phyloP scores from a whole-genome alignment of 2,797 vertebrate genomes.

The Peromyscus nudipes region DNA sequence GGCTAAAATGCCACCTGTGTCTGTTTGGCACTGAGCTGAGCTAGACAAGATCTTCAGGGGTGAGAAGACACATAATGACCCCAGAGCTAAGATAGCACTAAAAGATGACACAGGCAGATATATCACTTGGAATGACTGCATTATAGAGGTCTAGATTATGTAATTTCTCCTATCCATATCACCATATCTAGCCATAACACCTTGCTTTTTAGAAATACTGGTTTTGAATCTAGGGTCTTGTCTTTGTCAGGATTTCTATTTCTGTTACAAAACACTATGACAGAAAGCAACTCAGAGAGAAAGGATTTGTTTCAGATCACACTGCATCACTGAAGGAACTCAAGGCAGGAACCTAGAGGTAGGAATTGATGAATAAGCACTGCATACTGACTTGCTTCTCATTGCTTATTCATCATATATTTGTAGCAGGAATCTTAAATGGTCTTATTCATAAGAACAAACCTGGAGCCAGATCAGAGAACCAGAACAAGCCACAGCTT shows the following conservation, averaged over 20 bases:
- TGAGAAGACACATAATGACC: neutral
- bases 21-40: neutral
- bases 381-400: neutral
- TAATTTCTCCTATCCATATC: neutral
- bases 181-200: neutral
- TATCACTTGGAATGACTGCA: neutral
- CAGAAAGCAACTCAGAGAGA: neutral
- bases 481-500: too few species aligned
- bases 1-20: neutral
- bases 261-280: neutral
- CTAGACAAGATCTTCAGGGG: neutral
- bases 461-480: too few species aligned
- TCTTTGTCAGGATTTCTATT: neutral
- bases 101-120: neutral
- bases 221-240: neutral
- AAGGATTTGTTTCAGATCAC: too few species aligned
- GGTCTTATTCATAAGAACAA: too few species aligned
- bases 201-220: neutral
- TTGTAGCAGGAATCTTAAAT: too few species aligned
- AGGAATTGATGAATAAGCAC: neutral
- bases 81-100: neutral
- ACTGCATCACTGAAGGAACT: too few species aligned
- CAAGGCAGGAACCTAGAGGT: neutral
- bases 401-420: neutral
- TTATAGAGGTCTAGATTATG: neutral